Base-by-base conservation (phyloP, 2,888 invertebrate species). In the Cosmia pyralina region DNA sequence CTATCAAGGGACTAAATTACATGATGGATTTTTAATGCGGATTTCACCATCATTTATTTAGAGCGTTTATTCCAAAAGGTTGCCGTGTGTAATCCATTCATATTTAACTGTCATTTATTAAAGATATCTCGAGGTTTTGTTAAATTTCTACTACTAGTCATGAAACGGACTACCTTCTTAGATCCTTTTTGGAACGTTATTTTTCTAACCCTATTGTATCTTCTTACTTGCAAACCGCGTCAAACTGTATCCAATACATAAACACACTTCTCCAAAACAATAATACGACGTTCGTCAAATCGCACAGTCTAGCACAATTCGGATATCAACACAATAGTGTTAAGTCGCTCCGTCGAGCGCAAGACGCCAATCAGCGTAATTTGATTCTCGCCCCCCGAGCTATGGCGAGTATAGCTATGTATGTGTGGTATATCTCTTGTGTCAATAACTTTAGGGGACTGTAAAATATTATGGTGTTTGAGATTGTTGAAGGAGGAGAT, bases 261-360 rank as follows among this genome's bases (percentile, higher is more conserved):
- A 38, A 38, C 38, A 19, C 17, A 52, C 4, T 34, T 17, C 34
- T 44, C 22, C 15, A 58, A 57, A 41, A 72, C 17, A 78, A 77
- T 75, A 76, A 34, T 55, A 41, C 4, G 28, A 41, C 57, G 41
- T 34, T n/a, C 41, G 62, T 64, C 62, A 86, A 75, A 78, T 77
- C 55, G 70, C 58, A 44, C 22, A 52, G 72, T 46, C 59, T 67
- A 69, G 79, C 73, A 70, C 67, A 75, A 81, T 75, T 66, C 64
- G 34, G 72, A 55, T 82, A 81, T 64, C 79, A 10, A 60, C 74
- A 85, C 86, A 85, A 85, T 85, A 81, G 86, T 78, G 87, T 91
- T 90, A 85, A 62, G 82, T 80, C 88, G 92, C 91, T 87, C 85
- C 81, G 87, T 69, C 81, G 88, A 90, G 90, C 91, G 85, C 83